phyloP scores from a whole-genome alignment of 2,888 invertebrate species.

The Apotomis betuletana region DNA sequence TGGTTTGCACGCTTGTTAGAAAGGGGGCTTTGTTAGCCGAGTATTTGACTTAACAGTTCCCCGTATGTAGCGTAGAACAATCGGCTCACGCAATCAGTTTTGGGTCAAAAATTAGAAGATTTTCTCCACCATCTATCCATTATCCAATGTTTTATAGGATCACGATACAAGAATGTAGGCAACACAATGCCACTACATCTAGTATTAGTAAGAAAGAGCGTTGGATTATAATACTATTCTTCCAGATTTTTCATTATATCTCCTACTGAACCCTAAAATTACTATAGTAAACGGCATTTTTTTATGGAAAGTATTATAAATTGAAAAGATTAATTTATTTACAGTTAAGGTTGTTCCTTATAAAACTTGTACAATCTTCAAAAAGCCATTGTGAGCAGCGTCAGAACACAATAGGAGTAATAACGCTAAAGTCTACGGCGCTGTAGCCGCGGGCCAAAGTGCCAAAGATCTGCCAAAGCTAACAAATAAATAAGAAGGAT shows the following conservation, averaged over 20 bases:
- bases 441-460: conserved; percentile 10
- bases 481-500: conserved; percentile 35
- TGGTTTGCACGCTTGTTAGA: conserved; percentile 16
- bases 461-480: conserved; percentile 22
- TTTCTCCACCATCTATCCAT: too few species aligned
- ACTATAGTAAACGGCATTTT: neutral
- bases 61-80: neutral
- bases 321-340: neutral
- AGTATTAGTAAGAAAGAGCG: too few species aligned
- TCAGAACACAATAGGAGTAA: conserved; percentile 2
- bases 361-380: neutral
- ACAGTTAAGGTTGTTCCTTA: neutral
- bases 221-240: too few species aligned
- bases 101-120: neutral
- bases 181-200: too few species aligned
- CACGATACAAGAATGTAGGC: too few species aligned
- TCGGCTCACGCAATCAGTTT: conserved; percentile 6
- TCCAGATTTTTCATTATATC: too few species aligned
- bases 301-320: neutral
- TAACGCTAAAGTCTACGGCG: conserved; percentile 14
- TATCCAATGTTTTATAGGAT: too few species aligned
- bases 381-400: neutral
- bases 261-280: neutral
- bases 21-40: conserved; percentile 7
- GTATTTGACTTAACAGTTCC: conserved; percentile 9